phyloP scores from a whole-genome alignment of 2,888 invertebrate species.

The Pterobdella sp. region DNA sequence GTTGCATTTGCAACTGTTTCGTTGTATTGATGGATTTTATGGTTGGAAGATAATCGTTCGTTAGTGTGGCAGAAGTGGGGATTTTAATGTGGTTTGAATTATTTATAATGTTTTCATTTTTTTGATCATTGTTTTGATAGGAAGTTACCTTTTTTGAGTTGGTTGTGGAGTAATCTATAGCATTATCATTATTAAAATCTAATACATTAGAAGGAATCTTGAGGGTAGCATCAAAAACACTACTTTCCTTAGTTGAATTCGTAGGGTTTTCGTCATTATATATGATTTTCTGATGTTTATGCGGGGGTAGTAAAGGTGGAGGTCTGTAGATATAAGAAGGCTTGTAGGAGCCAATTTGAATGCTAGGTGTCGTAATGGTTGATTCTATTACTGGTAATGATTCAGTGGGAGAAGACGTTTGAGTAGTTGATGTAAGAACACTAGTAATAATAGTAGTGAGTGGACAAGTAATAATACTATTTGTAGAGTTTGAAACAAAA shows the following conservation, averaged over 20 bases:
- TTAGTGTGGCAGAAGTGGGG: background rate
- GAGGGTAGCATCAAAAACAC: background rate
- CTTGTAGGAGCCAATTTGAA: background rate
- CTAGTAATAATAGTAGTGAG: background rate
- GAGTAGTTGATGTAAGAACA: background rate
- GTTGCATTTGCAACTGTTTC: slow-evolving; percentile 44
- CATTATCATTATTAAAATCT: background rate
- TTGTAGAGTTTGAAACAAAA: background rate
- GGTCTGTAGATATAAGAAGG: background rate
- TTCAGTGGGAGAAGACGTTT: background rate
- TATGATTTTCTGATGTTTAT: background rate
- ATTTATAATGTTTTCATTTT: background rate
- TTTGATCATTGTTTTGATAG: background rate
- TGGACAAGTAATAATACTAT: background rate
- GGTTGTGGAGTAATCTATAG: slow-evolving; percentile 4
- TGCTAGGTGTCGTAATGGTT: background rate
- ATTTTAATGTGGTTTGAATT: background rate
- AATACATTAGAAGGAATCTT: background rate
- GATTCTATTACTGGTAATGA: background rate
- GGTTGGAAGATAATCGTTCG: background rate
- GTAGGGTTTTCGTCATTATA: background rate
- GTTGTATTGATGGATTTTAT: slow-evolving; percentile 32
- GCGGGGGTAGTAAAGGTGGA: background rate
- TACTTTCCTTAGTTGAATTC: background rate
- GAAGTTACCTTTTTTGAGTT: background rate